Base-by-base conservation (phyloP, 23 tunicate species). In the Botrylloides violaceus region DNA sequence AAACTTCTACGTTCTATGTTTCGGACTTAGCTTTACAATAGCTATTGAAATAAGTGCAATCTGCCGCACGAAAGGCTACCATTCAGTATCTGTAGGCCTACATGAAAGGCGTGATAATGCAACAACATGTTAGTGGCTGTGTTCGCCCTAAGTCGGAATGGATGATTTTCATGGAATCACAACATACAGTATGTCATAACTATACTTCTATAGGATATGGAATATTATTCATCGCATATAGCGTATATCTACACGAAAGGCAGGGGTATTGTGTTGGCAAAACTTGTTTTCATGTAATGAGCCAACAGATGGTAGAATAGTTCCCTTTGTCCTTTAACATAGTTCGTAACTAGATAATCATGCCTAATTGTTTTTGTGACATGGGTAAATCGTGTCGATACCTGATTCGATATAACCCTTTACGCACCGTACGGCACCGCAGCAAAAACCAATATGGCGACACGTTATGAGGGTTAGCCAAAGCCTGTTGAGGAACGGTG, bases 301-400 rank as follows among this genome's bases (percentile, higher is more conserved):
- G 33, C 26, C 35, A 63, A 63, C 19, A 58, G 33, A 4, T 28
- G 33, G 32, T 28, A 28, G 33, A 29, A 28, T 63, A 3, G 3
- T 43, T 7, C 15, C 12, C 9, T 3, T 63, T 63, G 33, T 63
- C 20, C 29, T 63, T 63, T 31, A 27, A 7, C 35, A 12, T 12
- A 25, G 34, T 25, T 63, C 70, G 19, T 34, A 3, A 63, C 70
- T 33, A 63, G 70, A 63, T 63, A 63, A 63, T 63, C 70, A 29
- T 33, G 70, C 70, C 33, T 63, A 63, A 63, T 28, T 63, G 70
- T 63, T 63, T 63, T 9, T 33, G 29, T 63, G 26, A 63, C 70
- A 63, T 3, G 35, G 33, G 3, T 25, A 63, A 63, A 31, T 33
- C 70, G 4, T 63, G 70, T 63, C 9, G 53, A 43, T 9, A 43